A percentile compares a stretch with the other conserved stretches of the same genome.
These are phyloP conservation scores for Passerina amoena DNA, from an alignment of 2,113 vertebrate genomes.

Conservation along the genomic window DNA sequence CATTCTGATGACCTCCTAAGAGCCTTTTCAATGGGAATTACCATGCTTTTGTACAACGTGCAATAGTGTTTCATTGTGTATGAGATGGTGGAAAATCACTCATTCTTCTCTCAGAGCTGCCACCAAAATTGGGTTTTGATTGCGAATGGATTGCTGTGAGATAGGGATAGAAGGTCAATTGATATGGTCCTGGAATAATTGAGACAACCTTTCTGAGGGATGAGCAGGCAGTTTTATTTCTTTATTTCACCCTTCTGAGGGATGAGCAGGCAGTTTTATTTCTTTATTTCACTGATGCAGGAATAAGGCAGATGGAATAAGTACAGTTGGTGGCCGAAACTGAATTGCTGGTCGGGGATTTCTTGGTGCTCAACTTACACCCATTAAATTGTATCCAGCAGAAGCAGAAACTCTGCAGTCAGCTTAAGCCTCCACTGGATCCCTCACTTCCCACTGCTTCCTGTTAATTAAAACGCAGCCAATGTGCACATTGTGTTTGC, in stretches of 20 bases:
- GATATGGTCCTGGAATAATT: neutral
- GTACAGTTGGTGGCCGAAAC: neutral
- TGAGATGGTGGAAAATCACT: neutral
- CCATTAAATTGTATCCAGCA: neutral
- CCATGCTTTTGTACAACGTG: neutral
- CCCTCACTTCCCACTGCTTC: neutral
- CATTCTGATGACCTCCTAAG: neutral
- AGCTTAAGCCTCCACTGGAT: neutral
- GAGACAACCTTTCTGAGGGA: neutral
- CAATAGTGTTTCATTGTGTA: neutral
- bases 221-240: neutral
- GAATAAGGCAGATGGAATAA: neutral
- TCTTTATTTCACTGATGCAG: neutral
- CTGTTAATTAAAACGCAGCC: neutral
- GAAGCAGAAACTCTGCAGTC: neutral
- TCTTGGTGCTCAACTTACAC: neutral
- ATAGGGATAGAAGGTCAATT: neutral
- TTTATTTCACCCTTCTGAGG: neutral
- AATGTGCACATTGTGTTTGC: neutral
- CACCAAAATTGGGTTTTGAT: neutral
- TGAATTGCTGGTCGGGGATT: neutral
- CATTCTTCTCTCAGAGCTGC: neutral
- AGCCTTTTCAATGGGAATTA: neutral
- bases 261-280: neutral
- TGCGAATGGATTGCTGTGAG: neutral